Evolutionary conservation across 23 tunicate genomes (phyloP).

Genomic region (Clavelina lepadiformis): DNA sequence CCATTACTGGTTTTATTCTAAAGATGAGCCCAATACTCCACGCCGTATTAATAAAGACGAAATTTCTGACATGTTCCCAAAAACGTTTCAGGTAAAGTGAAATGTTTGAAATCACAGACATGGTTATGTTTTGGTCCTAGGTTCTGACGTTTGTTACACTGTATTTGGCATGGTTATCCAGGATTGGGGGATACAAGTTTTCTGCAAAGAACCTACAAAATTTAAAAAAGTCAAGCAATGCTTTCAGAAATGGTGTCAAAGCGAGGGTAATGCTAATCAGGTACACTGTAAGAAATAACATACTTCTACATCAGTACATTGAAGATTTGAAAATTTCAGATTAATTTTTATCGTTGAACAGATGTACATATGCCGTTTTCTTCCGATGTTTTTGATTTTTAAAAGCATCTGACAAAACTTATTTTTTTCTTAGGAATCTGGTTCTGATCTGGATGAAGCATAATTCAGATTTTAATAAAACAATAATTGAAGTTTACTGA

Average conservation of each 20-base stretch:
- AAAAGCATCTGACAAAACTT: too few species aligned
- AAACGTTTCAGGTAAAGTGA: slow-evolving; percentile 9
- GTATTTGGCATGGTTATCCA: background rate
- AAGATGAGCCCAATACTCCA: slow-evolving; percentile 5
- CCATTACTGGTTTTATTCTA: slow-evolving; percentile 15
- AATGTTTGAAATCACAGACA: background rate
- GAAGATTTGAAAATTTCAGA: too few species aligned
- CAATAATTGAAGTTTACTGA: too few species aligned
- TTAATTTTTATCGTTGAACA: too few species aligned
- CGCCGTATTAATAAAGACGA: slow-evolving; percentile 5
- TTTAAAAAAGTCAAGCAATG: background rate
- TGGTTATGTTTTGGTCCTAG: background rate
- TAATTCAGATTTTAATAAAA: too few species aligned
- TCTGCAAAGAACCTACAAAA: slow-evolving; percentile 5
- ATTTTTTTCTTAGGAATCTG: too few species aligned
- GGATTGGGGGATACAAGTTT: slow-evolving; percentile 22
- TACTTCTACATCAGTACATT: too few species aligned
- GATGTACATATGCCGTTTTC: too few species aligned
- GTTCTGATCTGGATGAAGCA: too few species aligned
- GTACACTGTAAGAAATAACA: too few species aligned
- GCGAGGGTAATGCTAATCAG: too few species aligned
- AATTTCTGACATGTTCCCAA: slow-evolving; percentile 23
- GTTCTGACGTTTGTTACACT: background rate
- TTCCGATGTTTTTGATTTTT: too few species aligned
- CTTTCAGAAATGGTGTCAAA: slow-evolving; percentile 21